Conservation (phyloP, 2,797 vertebrate species). For the Lemur catta region DNA sequence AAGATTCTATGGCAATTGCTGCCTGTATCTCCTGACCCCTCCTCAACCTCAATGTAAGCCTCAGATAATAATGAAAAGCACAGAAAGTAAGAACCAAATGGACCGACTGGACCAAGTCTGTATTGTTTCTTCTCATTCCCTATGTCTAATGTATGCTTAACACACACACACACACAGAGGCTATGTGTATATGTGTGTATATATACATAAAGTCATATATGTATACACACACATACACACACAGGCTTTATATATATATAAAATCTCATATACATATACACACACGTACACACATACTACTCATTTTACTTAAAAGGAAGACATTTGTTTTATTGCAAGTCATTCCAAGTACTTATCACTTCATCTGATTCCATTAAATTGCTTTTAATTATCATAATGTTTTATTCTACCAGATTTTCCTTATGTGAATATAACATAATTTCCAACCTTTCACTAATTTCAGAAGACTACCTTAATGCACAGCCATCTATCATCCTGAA, state of each 20-base stretch:
- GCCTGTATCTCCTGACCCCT: neutral
- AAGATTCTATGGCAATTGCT: neutral
- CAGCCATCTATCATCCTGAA: neutral
- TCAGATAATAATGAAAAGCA: neutral
- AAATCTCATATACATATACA: too few relatives aligned
- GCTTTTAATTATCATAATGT: slow-evolving; percentile 33
- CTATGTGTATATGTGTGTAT: too few relatives aligned
- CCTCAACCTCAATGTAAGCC: neutral
- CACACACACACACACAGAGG: neutral
- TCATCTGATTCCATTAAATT: slow-evolving; percentile 35
- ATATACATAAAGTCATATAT: neutral
- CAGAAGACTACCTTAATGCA: slow-evolving; percentile 4
- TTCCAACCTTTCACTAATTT: slow-evolving; percentile 39
- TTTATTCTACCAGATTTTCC: slow-evolving; percentile 26
- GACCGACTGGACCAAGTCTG: neutral
- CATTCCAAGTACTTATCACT: slow-evolving; percentile 20
- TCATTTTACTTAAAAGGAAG: slow-evolving; percentile 10
- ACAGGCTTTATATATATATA: too few relatives aligned
- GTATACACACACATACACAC: too few relatives aligned
- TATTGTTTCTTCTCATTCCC: neutral
- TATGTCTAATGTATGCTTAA: neutral
- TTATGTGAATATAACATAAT: slow-evolving; percentile 1
- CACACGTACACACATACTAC: neutral
- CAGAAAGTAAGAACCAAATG: neutral
- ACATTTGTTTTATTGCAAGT: neutral